A percentile compares a stretch with the other conserved stretches of the same genome.
Evolutionary conservation across 1,140 invertebrate genomes (phyloP).

Genomic region (Lutraria rhynchaena): DNA sequence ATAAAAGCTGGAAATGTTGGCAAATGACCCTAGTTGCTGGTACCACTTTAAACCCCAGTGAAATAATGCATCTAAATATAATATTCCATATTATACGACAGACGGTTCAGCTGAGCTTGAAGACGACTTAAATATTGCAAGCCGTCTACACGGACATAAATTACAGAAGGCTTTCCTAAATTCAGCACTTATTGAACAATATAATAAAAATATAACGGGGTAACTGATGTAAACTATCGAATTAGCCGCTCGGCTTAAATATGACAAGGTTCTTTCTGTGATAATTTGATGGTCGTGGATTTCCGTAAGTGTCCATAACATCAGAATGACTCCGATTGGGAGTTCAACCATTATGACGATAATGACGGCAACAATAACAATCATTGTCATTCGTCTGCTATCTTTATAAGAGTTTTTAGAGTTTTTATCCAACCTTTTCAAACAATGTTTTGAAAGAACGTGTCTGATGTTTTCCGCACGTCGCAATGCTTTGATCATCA

Average conservation of each 20-base stretch:
- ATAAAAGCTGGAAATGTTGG: no score
- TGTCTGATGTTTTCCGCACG: conserved; percentile 28
- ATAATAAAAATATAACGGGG: conserved; percentile 45
- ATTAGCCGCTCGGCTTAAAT: conserved; percentile 15
- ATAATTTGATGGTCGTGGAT: conserved; percentile 41
- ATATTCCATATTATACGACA: neutral
- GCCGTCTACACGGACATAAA: conserved; percentile 8
- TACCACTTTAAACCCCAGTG: no score
- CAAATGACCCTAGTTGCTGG: no score
- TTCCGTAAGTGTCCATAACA: conserved; percentile 48
- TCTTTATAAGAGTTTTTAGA: conserved; percentile 8
- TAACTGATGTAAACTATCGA: conserved; percentile 40
- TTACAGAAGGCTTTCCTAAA: conserved; percentile 26
- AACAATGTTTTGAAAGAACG: neutral
- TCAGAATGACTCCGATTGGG: conserved; percentile 41
- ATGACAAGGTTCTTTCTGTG: conserved; percentile 22
- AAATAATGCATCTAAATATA: no score
- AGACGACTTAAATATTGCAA: neutral
- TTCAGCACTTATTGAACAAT: conserved; percentile 38
- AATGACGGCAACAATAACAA: conserved; percentile 43
- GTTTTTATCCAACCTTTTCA: neutral
- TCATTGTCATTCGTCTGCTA: conserved; percentile 43
- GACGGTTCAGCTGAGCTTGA: neutral
- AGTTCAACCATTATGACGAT: conserved; percentile 46
- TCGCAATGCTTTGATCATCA: conserved; percentile 38